Evolutionary conservation across 2,113 vertebrate species (phyloP).

Genomic region (Pandion haliaetus): DNA sequence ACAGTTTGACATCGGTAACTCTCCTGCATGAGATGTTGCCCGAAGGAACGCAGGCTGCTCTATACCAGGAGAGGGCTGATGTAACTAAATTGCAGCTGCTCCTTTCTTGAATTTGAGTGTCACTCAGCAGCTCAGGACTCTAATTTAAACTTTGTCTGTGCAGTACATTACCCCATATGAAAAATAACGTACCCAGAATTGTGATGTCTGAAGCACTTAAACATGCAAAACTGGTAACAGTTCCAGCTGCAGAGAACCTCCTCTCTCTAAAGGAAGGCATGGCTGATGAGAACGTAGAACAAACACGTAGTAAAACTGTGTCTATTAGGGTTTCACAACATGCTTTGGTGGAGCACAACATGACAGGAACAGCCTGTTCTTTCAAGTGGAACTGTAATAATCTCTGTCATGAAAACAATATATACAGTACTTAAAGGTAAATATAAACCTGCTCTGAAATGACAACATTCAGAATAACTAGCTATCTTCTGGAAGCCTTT

Average conservation of each 20-base stretch:
- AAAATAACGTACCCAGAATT: not conserved
- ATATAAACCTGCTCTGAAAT: not conserved
- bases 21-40: not conserved
- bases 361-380: not conserved
- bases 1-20: rapidly evolving
- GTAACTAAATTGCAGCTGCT: not conserved
- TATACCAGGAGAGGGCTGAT: not conserved
- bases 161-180: not conserved
- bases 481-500: not conserved
- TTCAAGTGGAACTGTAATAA: not conserved
- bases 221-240: not conserved
- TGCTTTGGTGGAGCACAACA: not conserved
- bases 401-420: not conserved
- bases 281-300: not conserved
- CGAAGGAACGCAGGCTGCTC: not conserved
- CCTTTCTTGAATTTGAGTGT: not conserved
- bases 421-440: not conserved
- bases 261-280: not conserved
- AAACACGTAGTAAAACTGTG: not conserved
- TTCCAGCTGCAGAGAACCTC: not conserved
- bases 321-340: not conserved
- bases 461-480: not conserved
- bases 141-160: not conserved
- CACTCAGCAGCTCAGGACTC: not conserved
- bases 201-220: not conserved